phyloP scores from a whole-genome alignment of 2,797 vertebrate genomes.

The Pseudochromis fuscus region DNA sequence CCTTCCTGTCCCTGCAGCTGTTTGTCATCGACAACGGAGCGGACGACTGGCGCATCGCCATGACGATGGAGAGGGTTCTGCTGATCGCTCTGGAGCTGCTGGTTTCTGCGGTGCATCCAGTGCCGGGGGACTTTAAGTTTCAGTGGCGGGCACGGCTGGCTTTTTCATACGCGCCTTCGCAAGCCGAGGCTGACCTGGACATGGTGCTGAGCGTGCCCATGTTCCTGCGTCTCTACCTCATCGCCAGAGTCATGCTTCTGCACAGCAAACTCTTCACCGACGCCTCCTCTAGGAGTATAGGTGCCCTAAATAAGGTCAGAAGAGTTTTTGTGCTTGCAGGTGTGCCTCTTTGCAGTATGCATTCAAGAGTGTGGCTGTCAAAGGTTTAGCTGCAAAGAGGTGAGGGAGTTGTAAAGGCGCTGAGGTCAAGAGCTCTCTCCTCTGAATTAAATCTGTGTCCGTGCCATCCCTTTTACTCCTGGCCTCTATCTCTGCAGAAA shows the following conservation, averaged over 20 bases:
- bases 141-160: conserved; percentile 96
- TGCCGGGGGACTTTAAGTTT: conserved; percentile 92
- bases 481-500: conserved; percentile 38
- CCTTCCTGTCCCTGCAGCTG: conserved; percentile 66
- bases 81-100: conserved; percentile 97
- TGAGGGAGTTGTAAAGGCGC: conserved; percentile 36
- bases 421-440: conserved; percentile 66
- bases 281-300: conserved; percentile 99
- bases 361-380: conserved; percentile 13
- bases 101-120: conserved; percentile 98
- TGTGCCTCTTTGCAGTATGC: conserved; percentile 23
- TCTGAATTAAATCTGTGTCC: conserved; percentile 58
- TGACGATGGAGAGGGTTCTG: conserved; percentile 96
- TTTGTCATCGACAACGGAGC: conserved; percentile 99
- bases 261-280: conserved; percentile 99
- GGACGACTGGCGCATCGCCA: conserved; percentile 98
- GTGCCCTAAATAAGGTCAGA: conserved; percentile 96
- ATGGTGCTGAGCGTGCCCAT: conserved; percentile 99
- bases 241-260: conserved; percentile 97
- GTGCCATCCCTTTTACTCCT: conserved; percentile 39
- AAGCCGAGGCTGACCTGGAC: conserved; percentile 96
- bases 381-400: conserved; percentile 28
- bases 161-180: conserved; percentile 93
- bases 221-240: conserved; percentile 99
- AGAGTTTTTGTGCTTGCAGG: conserved; percentile 1